Evolutionary conservation across 2,888 invertebrate genomes (phyloP).

Genomic region (Meteorus cinctellus): DNA sequence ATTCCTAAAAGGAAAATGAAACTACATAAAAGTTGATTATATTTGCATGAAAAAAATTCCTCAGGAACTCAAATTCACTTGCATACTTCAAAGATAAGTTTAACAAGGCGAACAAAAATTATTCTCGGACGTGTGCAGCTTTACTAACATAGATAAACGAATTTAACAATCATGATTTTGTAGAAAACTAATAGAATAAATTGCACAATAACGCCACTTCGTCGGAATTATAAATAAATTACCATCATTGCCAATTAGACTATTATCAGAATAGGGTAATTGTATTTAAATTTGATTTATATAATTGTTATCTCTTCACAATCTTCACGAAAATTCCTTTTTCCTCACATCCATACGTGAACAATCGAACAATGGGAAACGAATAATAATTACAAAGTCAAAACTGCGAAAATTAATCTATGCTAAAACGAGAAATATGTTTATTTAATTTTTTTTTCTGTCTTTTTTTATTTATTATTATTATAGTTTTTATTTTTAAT

Average conservation of each 20-base stretch:
- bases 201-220: background rate
- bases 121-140: background rate
- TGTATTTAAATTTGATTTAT: background rate
- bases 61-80: background rate
- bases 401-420: background rate
- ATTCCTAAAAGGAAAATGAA: background rate
- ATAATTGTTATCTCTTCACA: background rate
- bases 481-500: background rate
- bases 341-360: background rate
- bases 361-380: background rate
- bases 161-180: background rate
- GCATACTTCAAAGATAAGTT: background rate
- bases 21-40: background rate
- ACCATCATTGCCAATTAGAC: background rate
- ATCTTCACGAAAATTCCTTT: background rate
- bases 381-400: background rate
- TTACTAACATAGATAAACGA: background rate
- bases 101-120: background rate
- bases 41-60: too few species aligned
- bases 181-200: background rate
- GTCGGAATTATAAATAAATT: background rate
- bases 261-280: background rate
- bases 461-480: background rate
- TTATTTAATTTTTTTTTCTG: background rate
- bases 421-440: background rate